Evolutionary conservation across 1,140 invertebrate species (phyloP).

Genomic region (Microplitis mediator): DNA sequence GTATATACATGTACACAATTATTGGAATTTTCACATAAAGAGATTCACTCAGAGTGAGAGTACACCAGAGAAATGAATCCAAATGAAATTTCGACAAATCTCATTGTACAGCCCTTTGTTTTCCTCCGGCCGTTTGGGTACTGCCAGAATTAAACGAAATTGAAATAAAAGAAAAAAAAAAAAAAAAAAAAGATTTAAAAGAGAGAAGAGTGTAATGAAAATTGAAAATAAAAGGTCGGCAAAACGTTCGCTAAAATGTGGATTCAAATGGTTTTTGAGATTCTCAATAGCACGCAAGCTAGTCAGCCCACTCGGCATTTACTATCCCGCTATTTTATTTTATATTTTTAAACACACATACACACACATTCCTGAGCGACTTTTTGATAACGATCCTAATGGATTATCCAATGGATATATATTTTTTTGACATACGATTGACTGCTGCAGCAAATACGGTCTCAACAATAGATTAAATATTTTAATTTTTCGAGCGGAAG

Average conservation of each 20-base stretch:
- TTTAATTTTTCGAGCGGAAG: not conserved
- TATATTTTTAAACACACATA: no score
- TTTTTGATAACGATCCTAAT: no score
- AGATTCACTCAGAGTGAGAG: no score
- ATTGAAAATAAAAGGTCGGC: not conserved
- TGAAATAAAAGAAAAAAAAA: not conserved
- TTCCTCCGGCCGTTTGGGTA: not conserved
- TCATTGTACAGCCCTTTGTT: not conserved
- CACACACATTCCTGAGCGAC: no score
- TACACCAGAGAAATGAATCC: not conserved
- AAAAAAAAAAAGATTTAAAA: not conserved
- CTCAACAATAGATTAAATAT: conserved; percentile 3
- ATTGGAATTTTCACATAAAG: no score
- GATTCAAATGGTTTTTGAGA: no score
- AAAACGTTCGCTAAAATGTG: not conserved
- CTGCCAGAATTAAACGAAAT: not conserved
- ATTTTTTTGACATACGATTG: not conserved
- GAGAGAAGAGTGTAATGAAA: not conserved
- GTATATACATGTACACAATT: no score
- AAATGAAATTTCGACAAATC: not conserved
- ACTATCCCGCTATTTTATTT: no score
- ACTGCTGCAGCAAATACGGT: no score
- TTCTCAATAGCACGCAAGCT: no score
- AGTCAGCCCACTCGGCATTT: no score
- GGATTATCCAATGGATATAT: not conserved